Percentiles rank a stretch among this genome's conserved stretches.
These are phyloP conservation scores for Hybognathus amarus DNA, from an alignment of 2,797 vertebrate species.

Conservation along the genomic window DNA sequence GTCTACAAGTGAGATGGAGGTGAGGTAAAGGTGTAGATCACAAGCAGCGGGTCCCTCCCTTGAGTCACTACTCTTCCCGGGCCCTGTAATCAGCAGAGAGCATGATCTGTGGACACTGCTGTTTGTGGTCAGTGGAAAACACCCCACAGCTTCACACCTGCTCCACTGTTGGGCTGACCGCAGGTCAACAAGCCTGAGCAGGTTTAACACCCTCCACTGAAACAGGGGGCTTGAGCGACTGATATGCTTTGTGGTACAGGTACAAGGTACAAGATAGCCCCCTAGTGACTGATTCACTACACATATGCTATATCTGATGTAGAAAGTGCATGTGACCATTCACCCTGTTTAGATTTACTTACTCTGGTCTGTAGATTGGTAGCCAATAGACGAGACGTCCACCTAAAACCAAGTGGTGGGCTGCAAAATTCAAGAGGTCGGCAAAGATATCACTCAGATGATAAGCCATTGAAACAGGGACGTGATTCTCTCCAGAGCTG, in stretches of 20 bases:
- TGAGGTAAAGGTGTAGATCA: constrained; percentile 58
- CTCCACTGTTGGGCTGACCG: constrained; percentile 40
- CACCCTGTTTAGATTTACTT: constrained; percentile 68
- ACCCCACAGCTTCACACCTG: constrained; percentile 67
- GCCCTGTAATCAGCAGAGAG: constrained; percentile 64
- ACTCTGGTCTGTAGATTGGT: constrained; percentile 95
- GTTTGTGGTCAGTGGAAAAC: constrained; percentile 55
- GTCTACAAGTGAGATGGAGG: constrained; percentile 39
- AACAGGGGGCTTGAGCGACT: not conserved
- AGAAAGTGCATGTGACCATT: not conserved
- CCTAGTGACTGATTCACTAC: constrained; percentile 39
- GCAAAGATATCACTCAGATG: constrained; percentile 96
- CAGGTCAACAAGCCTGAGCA: constrained; percentile 46
- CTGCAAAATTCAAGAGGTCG: constrained; percentile 92
- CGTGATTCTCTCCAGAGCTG: constrained; percentile 86
- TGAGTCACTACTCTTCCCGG: constrained; percentile 53
- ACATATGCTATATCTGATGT: not conserved
- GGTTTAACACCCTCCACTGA: constrained; percentile 28
- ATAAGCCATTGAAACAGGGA: constrained; percentile 90
- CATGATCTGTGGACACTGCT: constrained; percentile 48
- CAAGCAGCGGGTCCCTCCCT: constrained; percentile 5
- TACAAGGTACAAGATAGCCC: constrained; percentile 45
- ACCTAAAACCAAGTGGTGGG: constrained; percentile 85
- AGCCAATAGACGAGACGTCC: constrained; percentile 97
- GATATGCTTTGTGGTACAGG: not conserved